Evolutionary conservation across 1,140 invertebrate species (phyloP).

Genomic region (Apis dorsata): DNA sequence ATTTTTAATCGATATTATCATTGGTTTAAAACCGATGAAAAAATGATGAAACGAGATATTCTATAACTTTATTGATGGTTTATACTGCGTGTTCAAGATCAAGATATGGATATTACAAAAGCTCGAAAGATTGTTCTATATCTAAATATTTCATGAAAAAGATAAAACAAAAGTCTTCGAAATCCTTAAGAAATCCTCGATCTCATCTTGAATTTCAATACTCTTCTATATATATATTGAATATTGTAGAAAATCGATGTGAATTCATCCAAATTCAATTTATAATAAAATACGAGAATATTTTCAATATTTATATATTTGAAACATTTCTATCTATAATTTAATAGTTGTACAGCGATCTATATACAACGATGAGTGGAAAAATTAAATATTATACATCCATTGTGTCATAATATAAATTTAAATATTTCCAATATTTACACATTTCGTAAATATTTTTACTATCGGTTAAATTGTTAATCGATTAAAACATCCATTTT

Average conservation of each 20-base stretch:
- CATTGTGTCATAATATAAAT: too few relatives aligned
- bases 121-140: slow-evolving; percentile 8
- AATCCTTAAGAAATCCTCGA: neutral
- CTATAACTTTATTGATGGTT: neutral
- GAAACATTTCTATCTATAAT: neutral
- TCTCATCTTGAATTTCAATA: neutral
- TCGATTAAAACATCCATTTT: too few relatives aligned
- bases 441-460: too few relatives aligned
- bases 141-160: neutral
- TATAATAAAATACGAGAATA: neutral
- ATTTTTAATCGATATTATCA: neutral
- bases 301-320: neutral
- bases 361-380: too few relatives aligned
- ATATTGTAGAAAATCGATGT: neutral
- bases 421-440: too few relatives aligned
- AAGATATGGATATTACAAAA: neutral
- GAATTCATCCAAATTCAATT: neutral
- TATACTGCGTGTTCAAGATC: neutral
- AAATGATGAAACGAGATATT: neutral
- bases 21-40: neutral
- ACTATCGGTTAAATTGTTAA: too few relatives aligned
- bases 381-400: too few relatives aligned
- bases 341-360: too few relatives aligned
- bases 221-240: neutral
- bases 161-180: neutral